Evolutionary conservation across 2,888 invertebrate species (phyloP), one percentile per base, ranked within the genome.

Genomic region (Synergus gifuensis): DNA sequence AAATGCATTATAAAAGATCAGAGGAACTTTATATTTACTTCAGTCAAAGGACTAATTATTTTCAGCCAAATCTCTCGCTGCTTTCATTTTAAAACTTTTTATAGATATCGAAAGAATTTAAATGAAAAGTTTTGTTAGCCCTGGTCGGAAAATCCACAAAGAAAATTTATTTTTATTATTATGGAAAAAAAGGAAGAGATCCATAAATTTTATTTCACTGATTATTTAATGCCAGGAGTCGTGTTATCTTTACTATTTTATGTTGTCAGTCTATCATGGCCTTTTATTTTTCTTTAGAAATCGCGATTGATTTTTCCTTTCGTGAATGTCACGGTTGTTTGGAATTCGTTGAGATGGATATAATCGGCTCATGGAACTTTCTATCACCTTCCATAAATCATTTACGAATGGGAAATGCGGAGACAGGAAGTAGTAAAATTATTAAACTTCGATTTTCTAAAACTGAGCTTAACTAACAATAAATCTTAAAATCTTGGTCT

Each of bases 361-460:
- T 73, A 73, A 73, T 73, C n/a, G n/a, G 49, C 54, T 49, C 36
- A 73, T 73, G n/a, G 36, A 73, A 73, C 4, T 73, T 11, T 54
- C 36, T 54, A 54, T 54, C 36, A 54, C 36, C 49, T 36, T 49
- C 36, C 36, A 73, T 73, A 73, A 73, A 73, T 73, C 73, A 58
- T 73, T 73, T 16, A 5, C 36, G 36, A 73, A 49, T 49, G 16
- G 4, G 28, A 49, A 28, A 36, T 4, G 8, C 49, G 36, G 54
- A 40, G 54, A 73, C 4, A 40, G 9, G 16, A n/a, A 54, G 16
- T 3, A 58, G 18, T 58, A 18, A 58, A 58, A 58, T n/a, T 2
- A 36, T 67, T 3, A 9, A n/a, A 42, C 1, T 16, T 11, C 9
- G 7, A 7, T 58, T 58, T 18, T 58, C n/a, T 18, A n/a, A 58